Conservation (phyloP, 2,888 invertebrate species). For the Lacanobia wlatinum region DNA sequence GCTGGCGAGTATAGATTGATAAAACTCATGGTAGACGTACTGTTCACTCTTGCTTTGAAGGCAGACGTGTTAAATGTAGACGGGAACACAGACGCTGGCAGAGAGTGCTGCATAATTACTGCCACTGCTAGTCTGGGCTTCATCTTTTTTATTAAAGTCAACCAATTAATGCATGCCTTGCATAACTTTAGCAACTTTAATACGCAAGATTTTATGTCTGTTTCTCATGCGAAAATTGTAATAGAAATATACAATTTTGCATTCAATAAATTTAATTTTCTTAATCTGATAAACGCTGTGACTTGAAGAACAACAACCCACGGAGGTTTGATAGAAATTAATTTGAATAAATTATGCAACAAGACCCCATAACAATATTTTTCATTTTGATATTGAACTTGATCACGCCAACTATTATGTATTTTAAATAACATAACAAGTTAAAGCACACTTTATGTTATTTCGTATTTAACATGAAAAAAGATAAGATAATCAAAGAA, state of each 20-base stretch:
- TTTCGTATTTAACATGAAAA: background rate
- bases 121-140: no score
- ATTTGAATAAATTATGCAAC: constrained; percentile 39
- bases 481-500: no score
- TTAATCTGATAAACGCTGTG: constrained; percentile 13
- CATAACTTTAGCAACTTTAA: constrained; percentile 11
- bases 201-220: background rate
- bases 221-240: background rate
- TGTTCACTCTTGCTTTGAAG: no score
- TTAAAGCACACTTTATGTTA: background rate
- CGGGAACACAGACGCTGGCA: no score
- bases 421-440: background rate
- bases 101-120: constrained; percentile 17
- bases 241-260: background rate
- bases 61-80: no score
- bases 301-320: constrained; percentile 9
- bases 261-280: constrained; percentile 4
- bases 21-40: no score
- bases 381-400: constrained; percentile 31
- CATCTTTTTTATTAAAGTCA: background rate
- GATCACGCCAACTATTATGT: constrained; percentile 4
- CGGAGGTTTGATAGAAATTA: constrained; percentile 24
- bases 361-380: constrained; percentile 18
- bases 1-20: no score
- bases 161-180: constrained; percentile 6